Base-by-base conservation (phyloP, 2,797 vertebrate species). In the Hipposideros larvatus region DNA sequence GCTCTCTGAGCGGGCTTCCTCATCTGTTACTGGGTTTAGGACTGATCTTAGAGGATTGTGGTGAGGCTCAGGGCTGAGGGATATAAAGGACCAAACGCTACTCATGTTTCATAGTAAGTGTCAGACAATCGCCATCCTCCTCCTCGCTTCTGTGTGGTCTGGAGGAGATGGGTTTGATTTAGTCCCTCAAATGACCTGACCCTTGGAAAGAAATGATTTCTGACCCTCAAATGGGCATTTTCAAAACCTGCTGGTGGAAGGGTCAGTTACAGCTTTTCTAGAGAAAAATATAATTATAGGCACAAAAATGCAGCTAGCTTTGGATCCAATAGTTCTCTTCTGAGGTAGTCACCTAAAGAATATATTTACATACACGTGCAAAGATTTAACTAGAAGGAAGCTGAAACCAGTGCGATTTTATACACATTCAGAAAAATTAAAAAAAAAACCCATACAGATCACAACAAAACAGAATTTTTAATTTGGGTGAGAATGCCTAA, bases 311-410 rank as follows among this genome's bases (percentile, higher is more conserved):
- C 63, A 61, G 5, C 34, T 34, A 14, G 41, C 22, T 48, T 53
- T 71, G 22, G 7, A 41, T 22, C 22, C 68, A 43, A 8, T 3
- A 13, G 37, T 70, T 66, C 59, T 46, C 37, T 70, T 46, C 34
- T 0, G 48, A 48, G 2, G 0, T 11, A 34, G 34, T 59, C 10
- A 37, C n/a, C 65, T 51, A 66, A 34, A 71, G 65, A n/a, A 34
- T 63, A 55, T 1, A 65, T 53, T 3, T 41, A 19, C 3, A 21
- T 8, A 18, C 31, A 10, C 0, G 0, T 2, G 14, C 74, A 31
- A 37, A 46, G 61, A n/a, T 10, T n/a, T 19, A 10, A 22, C 57
- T 19, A 4, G 11, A 6, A 21, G 31, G 41, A 59, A 26, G 19
- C 65, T 18, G n/a, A 24, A 8, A 3, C 41, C 57, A 24, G 34